phyloP scores from a whole-genome alignment of 2,113 vertebrate species.

The Phocoena sinus region DNA sequence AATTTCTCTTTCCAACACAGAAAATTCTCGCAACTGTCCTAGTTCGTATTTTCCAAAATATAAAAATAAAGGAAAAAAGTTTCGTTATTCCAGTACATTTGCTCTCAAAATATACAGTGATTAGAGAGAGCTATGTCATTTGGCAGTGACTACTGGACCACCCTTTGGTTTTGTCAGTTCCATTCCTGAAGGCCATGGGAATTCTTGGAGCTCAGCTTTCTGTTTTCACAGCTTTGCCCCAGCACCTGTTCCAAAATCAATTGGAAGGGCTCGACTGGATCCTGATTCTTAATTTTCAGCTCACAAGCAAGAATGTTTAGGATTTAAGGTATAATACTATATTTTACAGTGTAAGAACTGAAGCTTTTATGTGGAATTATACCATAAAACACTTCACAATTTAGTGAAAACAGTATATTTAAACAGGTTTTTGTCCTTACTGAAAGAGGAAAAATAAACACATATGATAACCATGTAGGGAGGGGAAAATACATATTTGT shows the following conservation, averaged over 20 bases:
- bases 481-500: background rate
- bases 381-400: slow-evolving; percentile 29
- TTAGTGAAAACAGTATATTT: slow-evolving; percentile 47
- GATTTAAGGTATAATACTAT: slow-evolving; percentile 56
- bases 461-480: background rate
- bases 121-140: slow-evolving; percentile 31
- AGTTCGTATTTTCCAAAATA: slow-evolving; percentile 27
- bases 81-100: slow-evolving; percentile 66
- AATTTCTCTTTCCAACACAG: background rate
- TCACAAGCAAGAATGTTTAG: slow-evolving; percentile 62
- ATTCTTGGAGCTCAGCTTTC: slow-evolving; percentile 58
- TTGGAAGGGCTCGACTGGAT: slow-evolving; percentile 61
- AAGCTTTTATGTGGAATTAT: slow-evolving; percentile 66
- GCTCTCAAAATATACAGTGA: slow-evolving; percentile 64
- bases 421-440: slow-evolving; percentile 29
- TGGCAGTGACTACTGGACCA: slow-evolving; percentile 49
- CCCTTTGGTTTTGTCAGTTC: slow-evolving; percentile 46
- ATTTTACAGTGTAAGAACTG: slow-evolving; percentile 55
- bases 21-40: slow-evolving; percentile 38
- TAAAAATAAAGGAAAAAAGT: slow-evolving; percentile 28
- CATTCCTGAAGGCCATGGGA: slow-evolving; percentile 53
- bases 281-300: slow-evolving; percentile 64
- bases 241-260: slow-evolving; percentile 75
- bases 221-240: slow-evolving; percentile 70
- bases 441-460: slow-evolving; percentile 35